Conservation (phyloP, 1,140 invertebrate species). For the Rhagoletis pomonella region DNA sequence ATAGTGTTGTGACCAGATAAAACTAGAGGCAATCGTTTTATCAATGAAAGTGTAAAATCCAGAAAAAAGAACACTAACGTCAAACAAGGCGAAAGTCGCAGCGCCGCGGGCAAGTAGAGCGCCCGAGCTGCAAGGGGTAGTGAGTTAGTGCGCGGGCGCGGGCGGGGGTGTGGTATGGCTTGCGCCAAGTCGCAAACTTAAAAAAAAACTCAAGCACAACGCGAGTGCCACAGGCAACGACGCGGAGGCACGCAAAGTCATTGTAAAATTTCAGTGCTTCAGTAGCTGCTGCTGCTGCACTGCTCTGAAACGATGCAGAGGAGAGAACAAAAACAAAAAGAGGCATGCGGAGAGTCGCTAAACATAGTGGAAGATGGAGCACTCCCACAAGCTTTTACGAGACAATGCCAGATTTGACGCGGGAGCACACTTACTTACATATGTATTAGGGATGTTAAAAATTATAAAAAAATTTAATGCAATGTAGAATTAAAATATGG, state of each 20-base stretch:
- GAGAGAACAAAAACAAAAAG: not conserved
- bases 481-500: too few relatives aligned
- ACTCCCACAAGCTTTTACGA: not conserved
- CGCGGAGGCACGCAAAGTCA: not conserved
- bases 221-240: not conserved
- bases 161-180: not conserved
- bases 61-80: not conserved
- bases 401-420: not conserved
- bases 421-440: too few relatives aligned
- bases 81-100: not conserved
- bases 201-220: not conserved
- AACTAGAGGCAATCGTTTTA: not conserved
- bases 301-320: too few relatives aligned
- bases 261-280: not conserved
- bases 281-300: not conserved
- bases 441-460: too few relatives aligned
- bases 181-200: not conserved
- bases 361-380: not conserved
- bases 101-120: not conserved
- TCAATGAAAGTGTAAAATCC: constrained; percentile 13
- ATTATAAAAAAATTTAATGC: too few relatives aligned
- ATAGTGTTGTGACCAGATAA: not conserved
- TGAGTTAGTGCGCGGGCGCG: not conserved
- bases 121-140: not conserved
- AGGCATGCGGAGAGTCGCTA: not conserved